phyloP scores from a whole-genome alignment of 2,797 vertebrate genomes.

The Liparis tanakae region DNA sequence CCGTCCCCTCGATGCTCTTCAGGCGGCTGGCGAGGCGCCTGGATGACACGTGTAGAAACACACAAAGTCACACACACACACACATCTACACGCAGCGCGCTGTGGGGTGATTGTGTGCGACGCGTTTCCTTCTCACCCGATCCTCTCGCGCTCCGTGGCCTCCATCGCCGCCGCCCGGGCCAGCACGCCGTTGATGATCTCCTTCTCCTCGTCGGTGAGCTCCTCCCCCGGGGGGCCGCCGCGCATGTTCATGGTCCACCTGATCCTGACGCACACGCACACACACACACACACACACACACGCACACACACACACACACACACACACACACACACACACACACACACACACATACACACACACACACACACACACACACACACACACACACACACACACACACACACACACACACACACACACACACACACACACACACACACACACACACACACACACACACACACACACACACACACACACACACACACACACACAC shows the following conservation, averaged over 20 bases:
- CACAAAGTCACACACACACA: constrained; percentile 20
- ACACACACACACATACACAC: too few relatives aligned
- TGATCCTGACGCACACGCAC: constrained; percentile 24
- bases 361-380: too few relatives aligned
- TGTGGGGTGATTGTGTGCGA: constrained; percentile 19
- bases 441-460: too few relatives aligned
- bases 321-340: too few relatives aligned
- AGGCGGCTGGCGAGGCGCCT: constrained; percentile 91
- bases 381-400: too few relatives aligned
- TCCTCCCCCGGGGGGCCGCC: constrained; percentile 78
- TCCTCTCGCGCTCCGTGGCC: constrained; percentile 91
- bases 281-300: too few relatives aligned
- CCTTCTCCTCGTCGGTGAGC: constrained; percentile 96
- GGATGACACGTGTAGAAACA: constrained; percentile 26
- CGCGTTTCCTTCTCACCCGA: constrained; percentile 82
- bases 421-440: too few relatives aligned
- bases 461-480: too few relatives aligned
- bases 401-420: too few relatives aligned
- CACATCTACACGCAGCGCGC: too few relatives aligned
- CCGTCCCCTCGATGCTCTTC: constrained; percentile 89
- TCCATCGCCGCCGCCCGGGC: constrained; percentile 93
- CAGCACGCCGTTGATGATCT: constrained; percentile 94
- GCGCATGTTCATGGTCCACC: constrained; percentile 60
- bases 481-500: too few relatives aligned
- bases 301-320: too few relatives aligned